These are phyloP conservation scores for Xerus rutilus DNA, from an alignment of 2,797 vertebrate species.

Conservation along the genomic window DNA sequence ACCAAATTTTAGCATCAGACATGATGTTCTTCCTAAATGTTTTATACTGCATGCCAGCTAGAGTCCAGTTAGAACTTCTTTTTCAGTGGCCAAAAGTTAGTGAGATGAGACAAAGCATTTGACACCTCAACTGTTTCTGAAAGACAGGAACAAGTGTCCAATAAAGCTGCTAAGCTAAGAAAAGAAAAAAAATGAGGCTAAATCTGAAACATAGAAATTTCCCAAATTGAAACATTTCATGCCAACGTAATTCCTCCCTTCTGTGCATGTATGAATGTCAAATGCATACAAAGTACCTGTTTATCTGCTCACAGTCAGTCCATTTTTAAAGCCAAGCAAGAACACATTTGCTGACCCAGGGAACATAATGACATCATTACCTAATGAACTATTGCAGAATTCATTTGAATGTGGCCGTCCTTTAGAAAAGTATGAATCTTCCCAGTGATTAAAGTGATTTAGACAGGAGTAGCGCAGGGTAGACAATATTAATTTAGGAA, in stretches of 20 bases:
- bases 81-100: background rate
- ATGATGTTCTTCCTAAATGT: background rate
- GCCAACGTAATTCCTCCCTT: slow-evolving; percentile 47
- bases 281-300: slow-evolving; percentile 70
- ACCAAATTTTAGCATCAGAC: background rate
- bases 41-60: background rate
- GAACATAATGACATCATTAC: slow-evolving; percentile 82
- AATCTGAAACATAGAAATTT: slow-evolving; percentile 57
- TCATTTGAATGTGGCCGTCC: slow-evolving; percentile 84
- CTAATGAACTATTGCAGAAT: slow-evolving; percentile 86
- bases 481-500: slow-evolving; percentile 89
- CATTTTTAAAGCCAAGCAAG: slow-evolving; percentile 75
- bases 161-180: slow-evolving; percentile 45
- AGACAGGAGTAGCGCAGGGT: slow-evolving; percentile 85
- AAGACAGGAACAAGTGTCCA: slow-evolving; percentile 73
- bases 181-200: slow-evolving; percentile 21
- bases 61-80: background rate
- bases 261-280: slow-evolving; percentile 3
- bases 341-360: slow-evolving; percentile 83
- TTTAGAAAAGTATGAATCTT: slow-evolving; percentile 83
- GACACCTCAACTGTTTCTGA: slow-evolving; percentile 67
- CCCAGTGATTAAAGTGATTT: slow-evolving; percentile 86
- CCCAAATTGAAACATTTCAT: slow-evolving; percentile 48
- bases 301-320: slow-evolving; percentile 71
- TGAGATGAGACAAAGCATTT: slow-evolving; percentile 59